Evolutionary conservation across 2,113 vertebrate genomes (phyloP).

Genomic region (Cyprinodon tularosa): DNA sequence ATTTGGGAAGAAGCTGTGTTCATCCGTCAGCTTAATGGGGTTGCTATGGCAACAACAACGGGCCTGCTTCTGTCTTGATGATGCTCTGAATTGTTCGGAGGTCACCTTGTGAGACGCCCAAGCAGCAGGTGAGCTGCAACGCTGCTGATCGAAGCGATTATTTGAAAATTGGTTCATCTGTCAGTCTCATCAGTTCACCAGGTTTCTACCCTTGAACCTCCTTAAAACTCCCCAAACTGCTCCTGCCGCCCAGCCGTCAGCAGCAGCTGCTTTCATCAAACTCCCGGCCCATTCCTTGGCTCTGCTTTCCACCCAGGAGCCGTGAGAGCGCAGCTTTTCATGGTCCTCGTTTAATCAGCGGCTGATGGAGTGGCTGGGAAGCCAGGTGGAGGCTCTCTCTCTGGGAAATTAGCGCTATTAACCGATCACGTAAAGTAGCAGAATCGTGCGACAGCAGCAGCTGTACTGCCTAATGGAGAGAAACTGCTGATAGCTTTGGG

Average conservation of each 20-base stretch:
- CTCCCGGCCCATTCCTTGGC: neutral
- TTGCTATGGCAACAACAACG: constrained; percentile 79
- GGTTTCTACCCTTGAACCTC: neutral
- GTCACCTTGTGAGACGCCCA: constrained; percentile 70
- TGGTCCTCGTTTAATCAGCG: constrained; percentile 48
- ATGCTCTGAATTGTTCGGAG: constrained; percentile 68
- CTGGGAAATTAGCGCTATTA: constrained; percentile 62
- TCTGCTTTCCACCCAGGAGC: constrained; percentile 16
- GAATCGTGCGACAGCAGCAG: constrained; percentile 46
- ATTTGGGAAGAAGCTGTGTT: constrained; percentile 71
- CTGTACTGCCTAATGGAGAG: constrained; percentile 46
- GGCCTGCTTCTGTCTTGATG: constrained; percentile 69
- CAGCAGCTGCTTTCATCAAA: constrained; percentile 23
- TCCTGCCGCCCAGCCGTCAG: neutral
- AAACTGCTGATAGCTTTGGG: constrained; percentile 36
- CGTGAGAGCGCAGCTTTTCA: constrained; percentile 19
- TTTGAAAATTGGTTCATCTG: neutral
- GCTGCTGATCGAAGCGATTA: neutral
- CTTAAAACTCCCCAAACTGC: neutral
- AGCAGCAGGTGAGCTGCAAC: constrained; percentile 34
- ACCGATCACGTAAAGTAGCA: constrained; percentile 57
- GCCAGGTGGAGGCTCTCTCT: constrained; percentile 59
- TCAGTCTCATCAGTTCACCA: neutral
- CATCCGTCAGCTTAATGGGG: constrained; percentile 75
- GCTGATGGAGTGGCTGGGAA: constrained; percentile 42